These are phyloP conservation scores for Augochlorella aurata DNA, from an alignment of 2,888 invertebrate species.

Conservation along the genomic window DNA sequence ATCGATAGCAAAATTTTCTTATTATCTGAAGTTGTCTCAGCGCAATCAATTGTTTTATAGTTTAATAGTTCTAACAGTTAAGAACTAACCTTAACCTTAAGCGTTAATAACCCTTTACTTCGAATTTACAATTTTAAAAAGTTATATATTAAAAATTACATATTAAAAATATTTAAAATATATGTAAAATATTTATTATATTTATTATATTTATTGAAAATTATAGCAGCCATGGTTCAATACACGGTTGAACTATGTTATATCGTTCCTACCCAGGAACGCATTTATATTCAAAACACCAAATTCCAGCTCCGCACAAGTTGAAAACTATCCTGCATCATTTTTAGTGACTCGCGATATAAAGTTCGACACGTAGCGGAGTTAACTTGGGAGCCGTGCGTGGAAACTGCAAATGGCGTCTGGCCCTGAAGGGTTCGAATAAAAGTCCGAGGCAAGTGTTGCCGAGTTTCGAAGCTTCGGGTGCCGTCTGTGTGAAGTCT, in stretches of 20 bases:
- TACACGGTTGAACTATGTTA: not conserved
- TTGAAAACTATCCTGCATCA: conserved; percentile 43
- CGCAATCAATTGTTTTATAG: too few relatives aligned
- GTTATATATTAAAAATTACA: too few relatives aligned
- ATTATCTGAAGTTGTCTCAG: too few relatives aligned
- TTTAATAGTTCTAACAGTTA: too few relatives aligned
- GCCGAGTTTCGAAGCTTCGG: conserved; percentile 49
- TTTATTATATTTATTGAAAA: too few relatives aligned
- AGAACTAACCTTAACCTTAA: too few relatives aligned
- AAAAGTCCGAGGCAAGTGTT: conserved; percentile 29
- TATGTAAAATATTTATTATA: too few relatives aligned
- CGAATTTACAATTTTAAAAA: too few relatives aligned
- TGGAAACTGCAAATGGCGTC: conserved; percentile 54
- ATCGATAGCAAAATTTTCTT: too few relatives aligned
- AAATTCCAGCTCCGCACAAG: not conserved
- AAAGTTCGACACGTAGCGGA: conserved; percentile 65
- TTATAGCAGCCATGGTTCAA: not conserved
- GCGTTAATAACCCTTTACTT: too few relatives aligned
- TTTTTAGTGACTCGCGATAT: conserved; percentile 65
- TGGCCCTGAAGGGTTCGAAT: conserved; percentile 17
- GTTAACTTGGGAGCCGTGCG: conserved; percentile 58
- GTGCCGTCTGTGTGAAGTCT: conserved; percentile 40
- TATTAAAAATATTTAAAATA: too few relatives aligned
- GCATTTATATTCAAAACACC: not conserved
- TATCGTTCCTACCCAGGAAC: not conserved